A percentile compares a stretch with the other conserved stretches of the same genome.
Evolutionary conservation across 2,113 vertebrate species (phyloP).

Genomic region (Chloropsis cyanopogon): DNA sequence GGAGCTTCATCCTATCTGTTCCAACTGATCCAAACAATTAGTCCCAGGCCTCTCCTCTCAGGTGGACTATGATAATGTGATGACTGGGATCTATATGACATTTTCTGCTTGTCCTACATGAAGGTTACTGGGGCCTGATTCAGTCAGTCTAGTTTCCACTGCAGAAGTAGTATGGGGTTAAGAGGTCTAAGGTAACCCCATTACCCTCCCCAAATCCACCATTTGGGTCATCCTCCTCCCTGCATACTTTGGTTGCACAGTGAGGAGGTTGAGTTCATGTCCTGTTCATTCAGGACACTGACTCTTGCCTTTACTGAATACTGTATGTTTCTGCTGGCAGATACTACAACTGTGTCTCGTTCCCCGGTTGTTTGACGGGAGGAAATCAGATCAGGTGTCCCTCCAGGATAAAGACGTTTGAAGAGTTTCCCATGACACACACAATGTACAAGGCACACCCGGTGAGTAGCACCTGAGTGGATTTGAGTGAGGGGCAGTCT

Average conservation of each 20-base stretch:
- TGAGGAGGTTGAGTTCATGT: not conserved
- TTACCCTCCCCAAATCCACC: not conserved
- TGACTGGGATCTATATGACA: not conserved
- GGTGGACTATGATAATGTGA: not conserved
- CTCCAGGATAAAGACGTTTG: constrained; percentile 91
- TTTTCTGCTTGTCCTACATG: not conserved
- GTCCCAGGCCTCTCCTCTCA: not conserved
- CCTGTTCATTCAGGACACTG: not conserved
- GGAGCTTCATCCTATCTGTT: not conserved
- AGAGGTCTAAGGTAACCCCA: not conserved
- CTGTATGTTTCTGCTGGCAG: constrained; percentile 56
- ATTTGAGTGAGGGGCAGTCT: not conserved
- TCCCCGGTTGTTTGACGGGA: constrained; percentile 84
- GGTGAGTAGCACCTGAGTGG: constrained; percentile 69
- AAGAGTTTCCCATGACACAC: constrained; percentile 88
- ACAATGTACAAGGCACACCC: constrained; percentile 82
- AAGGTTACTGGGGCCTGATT: not conserved
- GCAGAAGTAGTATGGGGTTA: not conserved
- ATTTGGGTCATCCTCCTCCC: not conserved
- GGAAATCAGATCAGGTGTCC: constrained; percentile 80
- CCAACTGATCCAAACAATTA: not conserved
- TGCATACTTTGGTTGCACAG: not conserved
- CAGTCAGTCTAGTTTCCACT: not conserved
- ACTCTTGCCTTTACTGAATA: not conserved
- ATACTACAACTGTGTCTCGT: constrained; percentile 96